These are phyloP conservation scores for Drosophila leontia DNA, from an alignment of 1,140 invertebrate species.

Conservation along the genomic window DNA sequence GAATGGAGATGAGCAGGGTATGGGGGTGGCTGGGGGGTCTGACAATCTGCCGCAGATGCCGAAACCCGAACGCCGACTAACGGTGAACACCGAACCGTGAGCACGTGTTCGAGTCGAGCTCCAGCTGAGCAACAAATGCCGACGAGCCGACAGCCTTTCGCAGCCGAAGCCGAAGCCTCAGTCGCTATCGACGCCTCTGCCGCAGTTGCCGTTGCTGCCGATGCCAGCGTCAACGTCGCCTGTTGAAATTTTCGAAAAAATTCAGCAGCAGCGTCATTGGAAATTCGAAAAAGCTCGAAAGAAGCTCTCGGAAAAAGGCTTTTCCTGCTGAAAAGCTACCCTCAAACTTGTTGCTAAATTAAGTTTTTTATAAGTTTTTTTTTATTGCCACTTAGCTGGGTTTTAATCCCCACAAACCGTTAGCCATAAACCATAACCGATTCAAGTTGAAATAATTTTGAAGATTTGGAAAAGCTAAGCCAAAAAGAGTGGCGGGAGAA, in stretches of 20 bases:
- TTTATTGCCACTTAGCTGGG: not conserved
- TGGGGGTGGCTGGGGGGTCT: not conserved
- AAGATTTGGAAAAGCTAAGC: not conserved
- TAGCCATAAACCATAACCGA: not conserved
- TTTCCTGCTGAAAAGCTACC: not conserved
- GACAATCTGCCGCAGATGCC: slow-evolving; percentile 52
- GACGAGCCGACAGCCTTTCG: slow-evolving; percentile 37
- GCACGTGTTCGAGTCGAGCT: slow-evolving; percentile 60
- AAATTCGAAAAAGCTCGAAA: slow-evolving; percentile 50
- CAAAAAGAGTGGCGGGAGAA: not conserved
- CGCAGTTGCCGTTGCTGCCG: slow-evolving; percentile 10
- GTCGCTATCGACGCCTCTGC: not conserved
- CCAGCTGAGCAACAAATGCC: slow-evolving; percentile 70
- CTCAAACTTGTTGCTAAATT: slow-evolving; percentile 8
- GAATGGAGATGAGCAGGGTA: not conserved
- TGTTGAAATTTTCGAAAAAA: slow-evolving; percentile 79
- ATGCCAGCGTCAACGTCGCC: slow-evolving; percentile 47
- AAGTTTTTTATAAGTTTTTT: not conserved
- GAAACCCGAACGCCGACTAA: slow-evolving; percentile 25
- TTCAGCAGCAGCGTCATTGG: slow-evolving; percentile 56
- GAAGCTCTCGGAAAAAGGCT: slow-evolving; percentile 27
- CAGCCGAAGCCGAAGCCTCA: slow-evolving; percentile 25
- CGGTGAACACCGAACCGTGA: slow-evolving; percentile 17
- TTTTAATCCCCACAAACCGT: not conserved
- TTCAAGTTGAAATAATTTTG: not conserved